Evolutionary conservation across 2,113 vertebrate species (phyloP).

Genomic region (Gnathonemus echidnorhynchus): DNA sequence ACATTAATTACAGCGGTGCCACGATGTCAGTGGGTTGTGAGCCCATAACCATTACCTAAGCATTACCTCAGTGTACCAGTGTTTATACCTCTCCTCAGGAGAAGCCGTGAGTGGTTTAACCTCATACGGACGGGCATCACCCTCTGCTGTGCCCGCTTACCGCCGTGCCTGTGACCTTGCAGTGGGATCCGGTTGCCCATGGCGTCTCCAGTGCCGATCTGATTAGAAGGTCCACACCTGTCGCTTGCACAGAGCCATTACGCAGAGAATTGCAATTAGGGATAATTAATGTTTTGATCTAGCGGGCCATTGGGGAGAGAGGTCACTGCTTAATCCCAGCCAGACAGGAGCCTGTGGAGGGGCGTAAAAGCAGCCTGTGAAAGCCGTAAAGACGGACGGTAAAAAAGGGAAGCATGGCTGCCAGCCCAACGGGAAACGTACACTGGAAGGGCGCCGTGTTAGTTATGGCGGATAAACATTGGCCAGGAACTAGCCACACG

Average conservation of each 20-base stretch:
- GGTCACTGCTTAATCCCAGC: background rate
- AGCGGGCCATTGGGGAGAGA: background rate
- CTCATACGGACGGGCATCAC: background rate
- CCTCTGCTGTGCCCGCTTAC: background rate
- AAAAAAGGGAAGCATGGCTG: background rate
- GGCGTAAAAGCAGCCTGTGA: background rate
- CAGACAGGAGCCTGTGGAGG: background rate
- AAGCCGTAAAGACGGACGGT: background rate
- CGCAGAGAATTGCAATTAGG: slow-evolving; percentile 12
- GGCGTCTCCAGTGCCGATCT: background rate
- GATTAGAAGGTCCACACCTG: slow-evolving; percentile 9
- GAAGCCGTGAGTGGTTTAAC: background rate
- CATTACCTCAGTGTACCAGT: background rate
- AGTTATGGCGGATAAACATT: background rate
- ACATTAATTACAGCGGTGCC: background rate
- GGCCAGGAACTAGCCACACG: background rate
- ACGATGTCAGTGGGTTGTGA: background rate
- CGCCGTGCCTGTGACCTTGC: background rate
- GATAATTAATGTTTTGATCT: slow-evolving; percentile 18
- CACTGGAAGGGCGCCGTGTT: background rate
- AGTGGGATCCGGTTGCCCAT: background rate
- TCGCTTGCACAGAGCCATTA: background rate
- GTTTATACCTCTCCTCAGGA: background rate
- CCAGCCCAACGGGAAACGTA: background rate
- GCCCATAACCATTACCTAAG: background rate